Conservation (phyloP, 2,888 invertebrate species). For the Hanleya hanleyi region DNA sequence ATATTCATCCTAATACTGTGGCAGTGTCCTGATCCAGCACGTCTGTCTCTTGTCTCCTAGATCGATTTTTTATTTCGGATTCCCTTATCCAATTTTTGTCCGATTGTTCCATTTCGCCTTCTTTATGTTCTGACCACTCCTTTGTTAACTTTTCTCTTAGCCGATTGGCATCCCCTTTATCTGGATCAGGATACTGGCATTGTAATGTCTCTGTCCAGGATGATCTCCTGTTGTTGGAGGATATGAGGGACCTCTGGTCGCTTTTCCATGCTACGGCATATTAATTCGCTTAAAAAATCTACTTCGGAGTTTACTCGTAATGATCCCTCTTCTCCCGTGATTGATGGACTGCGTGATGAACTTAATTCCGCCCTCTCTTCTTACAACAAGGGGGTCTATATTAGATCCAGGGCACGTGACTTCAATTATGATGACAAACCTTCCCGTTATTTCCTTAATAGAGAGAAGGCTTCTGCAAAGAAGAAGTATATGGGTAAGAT, state of each 20-base stretch:
- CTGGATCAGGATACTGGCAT: not conserved
- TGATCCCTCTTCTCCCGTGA: not conserved
- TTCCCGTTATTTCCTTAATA: not conserved
- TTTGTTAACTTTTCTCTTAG: not conserved
- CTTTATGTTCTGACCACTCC: not conserved
- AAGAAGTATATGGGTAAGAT: not conserved
- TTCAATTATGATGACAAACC: constrained; percentile 1
- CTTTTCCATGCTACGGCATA: not conserved
- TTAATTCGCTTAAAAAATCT: no score
- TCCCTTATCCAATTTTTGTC: not conserved
- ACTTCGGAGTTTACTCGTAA: no score
- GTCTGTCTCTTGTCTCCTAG: not conserved
- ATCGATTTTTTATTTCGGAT: not conserved
- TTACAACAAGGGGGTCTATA: not conserved
- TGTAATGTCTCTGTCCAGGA: not conserved
- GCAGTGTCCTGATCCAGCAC: not conserved
- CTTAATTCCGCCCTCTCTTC: not conserved
- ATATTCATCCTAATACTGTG: not conserved
- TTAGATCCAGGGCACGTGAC: not conserved
- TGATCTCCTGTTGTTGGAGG: not conserved
- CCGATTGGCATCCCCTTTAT: not conserved
- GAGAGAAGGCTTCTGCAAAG: not conserved
- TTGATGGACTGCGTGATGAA: not conserved
- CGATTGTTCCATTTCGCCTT: not conserved
- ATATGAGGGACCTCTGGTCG: not conserved